Evolutionary conservation across 2,113 vertebrate species (phyloP).

Genomic region (Corythoichthys intestinalis): DNA sequence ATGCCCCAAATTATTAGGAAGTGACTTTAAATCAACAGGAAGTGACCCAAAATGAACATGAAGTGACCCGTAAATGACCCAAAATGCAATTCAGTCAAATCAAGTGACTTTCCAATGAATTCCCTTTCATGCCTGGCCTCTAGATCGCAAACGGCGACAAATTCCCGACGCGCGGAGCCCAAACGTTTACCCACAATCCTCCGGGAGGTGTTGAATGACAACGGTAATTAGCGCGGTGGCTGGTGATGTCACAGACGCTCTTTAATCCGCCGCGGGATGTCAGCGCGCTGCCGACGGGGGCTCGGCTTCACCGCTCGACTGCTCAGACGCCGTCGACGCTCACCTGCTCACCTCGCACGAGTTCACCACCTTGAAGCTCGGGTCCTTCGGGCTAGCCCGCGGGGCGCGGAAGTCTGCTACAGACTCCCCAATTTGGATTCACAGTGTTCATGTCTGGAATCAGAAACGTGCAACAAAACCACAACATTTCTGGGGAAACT

Average conservation of each 20-base stretch:
- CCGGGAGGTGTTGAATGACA: not conserved
- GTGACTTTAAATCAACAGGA: no score
- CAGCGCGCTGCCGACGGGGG: not conserved
- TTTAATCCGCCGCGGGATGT: conserved; percentile 4
- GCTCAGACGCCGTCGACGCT: not conserved
- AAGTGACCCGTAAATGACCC: no score
- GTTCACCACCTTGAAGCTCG: not conserved
- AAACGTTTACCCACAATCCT: conserved; percentile 2
- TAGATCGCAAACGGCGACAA: not conserved
- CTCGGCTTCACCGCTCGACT: not conserved
- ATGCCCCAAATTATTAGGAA: no score
- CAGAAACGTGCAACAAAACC: no score
- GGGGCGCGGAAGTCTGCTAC: not conserved
- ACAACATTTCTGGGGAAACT: no score
- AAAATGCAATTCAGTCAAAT: no score
- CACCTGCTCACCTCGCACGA: not conserved
- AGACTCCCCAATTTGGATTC: no score
- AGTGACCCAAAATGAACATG: no score
- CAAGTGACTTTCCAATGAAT: no score
- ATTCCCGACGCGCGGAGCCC: not conserved
- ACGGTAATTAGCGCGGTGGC: not conserved
- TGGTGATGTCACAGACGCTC: not conserved
- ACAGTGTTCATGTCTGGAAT: no score
- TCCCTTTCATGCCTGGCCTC: not conserved
- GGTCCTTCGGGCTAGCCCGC: not conserved